Percentiles rank a stretch among this genome's conserved stretches.
phyloP scores from a whole-genome alignment of 2,888 invertebrate species.

The Ormyrus nitidulus region DNA sequence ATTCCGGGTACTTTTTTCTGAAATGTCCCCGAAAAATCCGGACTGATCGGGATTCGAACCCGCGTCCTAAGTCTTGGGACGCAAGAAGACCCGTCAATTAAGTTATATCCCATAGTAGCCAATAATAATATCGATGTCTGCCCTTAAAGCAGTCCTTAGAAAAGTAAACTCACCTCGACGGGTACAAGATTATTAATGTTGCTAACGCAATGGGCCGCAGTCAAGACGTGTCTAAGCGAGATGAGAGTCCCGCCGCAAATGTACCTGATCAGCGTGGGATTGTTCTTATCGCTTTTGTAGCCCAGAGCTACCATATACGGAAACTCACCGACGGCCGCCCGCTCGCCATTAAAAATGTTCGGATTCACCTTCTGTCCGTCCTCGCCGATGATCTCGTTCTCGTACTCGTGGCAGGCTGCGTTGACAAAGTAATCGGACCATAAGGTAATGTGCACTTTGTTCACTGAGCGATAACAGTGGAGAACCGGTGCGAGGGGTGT shows the following conservation, averaged over 20 bases:
- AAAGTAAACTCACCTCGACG: conserved; percentile 60
- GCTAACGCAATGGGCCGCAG: conserved; percentile 71
- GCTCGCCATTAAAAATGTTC: conserved; percentile 62
- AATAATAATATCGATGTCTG: too few relatives aligned
- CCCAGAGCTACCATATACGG: conserved; percentile 69
- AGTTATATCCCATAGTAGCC: too few relatives aligned
- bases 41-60: too few relatives aligned
- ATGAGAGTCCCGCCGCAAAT: conserved; percentile 70
- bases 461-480: too few relatives aligned
- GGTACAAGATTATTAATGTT: conserved; percentile 64
- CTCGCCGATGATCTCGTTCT: conserved; percentile 60
- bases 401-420: conserved; percentile 67
- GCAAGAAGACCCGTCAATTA: too few relatives aligned
- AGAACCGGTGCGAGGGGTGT: too few relatives aligned
- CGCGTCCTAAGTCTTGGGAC: too few relatives aligned
- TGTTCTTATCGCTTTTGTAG: conserved; percentile 56
- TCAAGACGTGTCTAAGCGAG: conserved; percentile 65
- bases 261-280: conserved; percentile 60
- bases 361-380: conserved; percentile 32
- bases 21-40: too few relatives aligned
- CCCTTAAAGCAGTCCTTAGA: neutral
- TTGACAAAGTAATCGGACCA: neutral
- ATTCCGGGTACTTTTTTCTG: too few relatives aligned
- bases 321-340: conserved; percentile 64
- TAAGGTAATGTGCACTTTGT: too few relatives aligned